Evolutionary conservation across 2,888 invertebrate genomes (phyloP).

Genomic region (Iselma pallidipennis): DNA sequence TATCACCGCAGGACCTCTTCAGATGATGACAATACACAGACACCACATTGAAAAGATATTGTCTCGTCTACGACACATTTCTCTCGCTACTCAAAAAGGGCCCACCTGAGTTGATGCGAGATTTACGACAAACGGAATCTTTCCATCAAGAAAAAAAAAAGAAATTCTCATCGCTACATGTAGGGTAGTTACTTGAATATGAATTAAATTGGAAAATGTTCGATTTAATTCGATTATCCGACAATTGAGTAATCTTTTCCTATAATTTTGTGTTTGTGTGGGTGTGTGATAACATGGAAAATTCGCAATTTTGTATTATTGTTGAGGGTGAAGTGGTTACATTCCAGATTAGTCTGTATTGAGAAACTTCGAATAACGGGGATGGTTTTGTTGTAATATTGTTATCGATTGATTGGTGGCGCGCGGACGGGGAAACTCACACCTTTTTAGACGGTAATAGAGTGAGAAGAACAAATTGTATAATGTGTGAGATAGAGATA

Average conservation of each 20-base stretch:
- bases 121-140: background rate
- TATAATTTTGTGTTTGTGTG: too few species aligned
- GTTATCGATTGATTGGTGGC: constrained; percentile 47
- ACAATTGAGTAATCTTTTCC: too few species aligned
- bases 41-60: background rate
- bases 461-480: background rate
- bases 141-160: too few species aligned
- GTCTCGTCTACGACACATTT: background rate
- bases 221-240: too few species aligned
- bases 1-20: constrained; percentile 30
- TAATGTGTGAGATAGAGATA: constrained; percentile 9
- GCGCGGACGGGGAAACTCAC: constrained; percentile 43
- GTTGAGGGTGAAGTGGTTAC: too few species aligned
- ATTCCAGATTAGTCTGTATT: constrained; percentile 15
- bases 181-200: too few species aligned
- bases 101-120: constrained; percentile 23
- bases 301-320: too few species aligned
- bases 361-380: constrained; percentile 10
- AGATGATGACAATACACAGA: constrained; percentile 29
- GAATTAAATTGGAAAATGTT: too few species aligned
- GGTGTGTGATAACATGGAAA: too few species aligned
- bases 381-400: constrained; percentile 11
- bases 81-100: background rate
- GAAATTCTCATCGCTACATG: too few species aligned
- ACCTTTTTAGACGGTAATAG: constrained; percentile 41